Evolutionary conservation across 2,888 invertebrate genomes (phyloP).

Genomic region (Chloroclystis v-ata): DNA sequence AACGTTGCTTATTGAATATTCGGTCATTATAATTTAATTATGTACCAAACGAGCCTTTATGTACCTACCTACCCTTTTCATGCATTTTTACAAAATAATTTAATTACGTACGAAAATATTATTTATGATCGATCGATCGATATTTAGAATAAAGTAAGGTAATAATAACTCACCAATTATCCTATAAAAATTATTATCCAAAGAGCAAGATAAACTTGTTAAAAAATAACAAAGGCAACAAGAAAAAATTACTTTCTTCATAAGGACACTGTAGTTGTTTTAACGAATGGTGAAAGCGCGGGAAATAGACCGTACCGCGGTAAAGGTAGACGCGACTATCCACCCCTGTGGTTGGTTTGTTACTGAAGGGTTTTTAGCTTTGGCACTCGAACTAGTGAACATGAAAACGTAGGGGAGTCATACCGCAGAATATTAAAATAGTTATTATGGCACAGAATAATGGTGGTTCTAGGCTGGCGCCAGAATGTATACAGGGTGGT

Average conservation of each 20-base stretch:
- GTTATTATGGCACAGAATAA: background rate
- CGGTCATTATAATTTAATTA: too few relatives aligned
- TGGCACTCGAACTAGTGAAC: conserved; percentile 41
- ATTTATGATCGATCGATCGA: too few relatives aligned
- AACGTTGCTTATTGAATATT: too few relatives aligned
- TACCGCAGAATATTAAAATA: conserved; percentile 15
- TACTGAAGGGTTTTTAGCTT: conserved; percentile 61
- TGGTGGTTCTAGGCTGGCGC: conserved; percentile 23
- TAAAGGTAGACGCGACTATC: conserved; percentile 44
- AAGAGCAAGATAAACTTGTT: conserved; percentile 47
- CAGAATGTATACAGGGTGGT: conserved; percentile 27
- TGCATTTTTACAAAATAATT: too few relatives aligned
- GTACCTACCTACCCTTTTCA: too few relatives aligned
- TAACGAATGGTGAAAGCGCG: conserved; percentile 43
- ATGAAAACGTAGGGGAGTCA: conserved; percentile 8
- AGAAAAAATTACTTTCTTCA: conserved; percentile 58
- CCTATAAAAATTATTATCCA: conserved; percentile 68
- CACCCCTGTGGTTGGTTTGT: conserved; percentile 51
- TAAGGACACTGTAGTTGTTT: conserved; percentile 52
- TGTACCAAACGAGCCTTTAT: too few relatives aligned
- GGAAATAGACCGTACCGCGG: conserved; percentile 33
- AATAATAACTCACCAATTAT: conserved; percentile 55
- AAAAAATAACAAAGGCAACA: conserved; percentile 48
- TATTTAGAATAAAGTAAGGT: too few relatives aligned
- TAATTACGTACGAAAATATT: too few relatives aligned